Evolutionary conservation across 2,797 vertebrate genomes (phyloP), one percentile per base, ranked within the genome.

Genomic region (Lacerta viridis): DNA sequence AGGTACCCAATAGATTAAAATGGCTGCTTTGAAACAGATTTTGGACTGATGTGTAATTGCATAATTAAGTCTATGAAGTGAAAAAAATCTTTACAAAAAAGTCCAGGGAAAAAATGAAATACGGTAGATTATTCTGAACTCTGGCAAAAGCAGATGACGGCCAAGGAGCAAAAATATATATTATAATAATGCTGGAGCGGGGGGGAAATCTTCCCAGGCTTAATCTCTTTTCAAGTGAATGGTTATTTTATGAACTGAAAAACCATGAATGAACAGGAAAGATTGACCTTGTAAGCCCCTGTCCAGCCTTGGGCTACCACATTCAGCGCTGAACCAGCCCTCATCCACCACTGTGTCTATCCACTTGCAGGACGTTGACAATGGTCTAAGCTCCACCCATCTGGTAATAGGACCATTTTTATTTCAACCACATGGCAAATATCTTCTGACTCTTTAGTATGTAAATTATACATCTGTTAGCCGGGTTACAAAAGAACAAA

Each of bases 21-120:
- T 90, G 90, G 93, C 86, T 95, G 93, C 94, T 94, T 83, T 93
- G 95, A 96, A 96, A 93, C 94, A 93, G 86, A 95, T 95, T 93
- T 88, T 61, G 88, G 88, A 92, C 89, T 94, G 86, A 95, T 95
- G 93, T 88, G 46, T 92, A 92, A 94, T 95, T 95, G 93, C 71
- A 91, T 93, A 94, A 95, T 95, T 94, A 94, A 94, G 88, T 91
- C 88, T 33, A 91, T 80, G 93, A 89, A 92, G 87, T 94, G 86
- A 95, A 96, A 50, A 95, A 95, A 95, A 89, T 88, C 90, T 92
- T 94, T 89, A 91, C 64, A 90, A 94, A 95, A 96, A 72, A 59
- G 90, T 91, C 93, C 13, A 20, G 46, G 71, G 64, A 55, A 83
- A 92, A 95, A 93, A 81, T 50, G 88, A 95, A 95, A 92, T 13